phyloP scores from a whole-genome alignment of 2,113 vertebrate genomes.

The Zosterops japonicus region DNA sequence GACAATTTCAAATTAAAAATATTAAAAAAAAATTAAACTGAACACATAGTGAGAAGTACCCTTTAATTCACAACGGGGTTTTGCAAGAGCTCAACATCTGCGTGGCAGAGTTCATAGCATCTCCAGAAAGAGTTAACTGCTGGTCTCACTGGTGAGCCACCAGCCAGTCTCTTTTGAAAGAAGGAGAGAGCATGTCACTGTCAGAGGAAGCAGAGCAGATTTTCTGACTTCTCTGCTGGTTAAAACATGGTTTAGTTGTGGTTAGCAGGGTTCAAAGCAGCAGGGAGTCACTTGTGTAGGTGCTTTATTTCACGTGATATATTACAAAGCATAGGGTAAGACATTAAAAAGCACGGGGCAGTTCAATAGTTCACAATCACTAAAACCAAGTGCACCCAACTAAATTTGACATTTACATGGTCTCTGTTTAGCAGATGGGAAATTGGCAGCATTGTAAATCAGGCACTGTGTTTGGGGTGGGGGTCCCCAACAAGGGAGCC shows the following conservation, averaged over 20 bases:
- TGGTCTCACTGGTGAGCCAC: background rate
- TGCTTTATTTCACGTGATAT: slow-evolving; percentile 26
- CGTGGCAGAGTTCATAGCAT: background rate
- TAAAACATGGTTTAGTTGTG: background rate
- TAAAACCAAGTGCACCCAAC: slow-evolving; percentile 36
- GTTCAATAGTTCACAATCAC: slow-evolving; percentile 35
- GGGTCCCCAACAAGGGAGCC: background rate
- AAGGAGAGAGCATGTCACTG: background rate
- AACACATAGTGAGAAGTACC: background rate
- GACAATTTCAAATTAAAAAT: background rate
- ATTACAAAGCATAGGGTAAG: slow-evolving; percentile 10
- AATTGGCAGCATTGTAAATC: slow-evolving; percentile 15
- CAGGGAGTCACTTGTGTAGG: background rate
- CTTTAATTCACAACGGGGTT: background rate
- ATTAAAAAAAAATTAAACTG: background rate
- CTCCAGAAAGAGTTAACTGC: slow-evolving; percentile 22
- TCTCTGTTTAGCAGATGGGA: background rate
- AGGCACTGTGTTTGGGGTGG: background rate
- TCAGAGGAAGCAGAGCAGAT: background rate
- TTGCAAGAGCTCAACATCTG: background rate
- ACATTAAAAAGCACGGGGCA: slow-evolving; percentile 26
- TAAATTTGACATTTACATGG: slow-evolving; percentile 24
- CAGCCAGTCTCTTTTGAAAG: background rate
- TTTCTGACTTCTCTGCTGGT: slow-evolving; percentile 4
- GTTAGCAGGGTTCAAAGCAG: background rate